phyloP scores from a whole-genome alignment of 2,113 vertebrate genomes.

The Callionymus lyra region DNA sequence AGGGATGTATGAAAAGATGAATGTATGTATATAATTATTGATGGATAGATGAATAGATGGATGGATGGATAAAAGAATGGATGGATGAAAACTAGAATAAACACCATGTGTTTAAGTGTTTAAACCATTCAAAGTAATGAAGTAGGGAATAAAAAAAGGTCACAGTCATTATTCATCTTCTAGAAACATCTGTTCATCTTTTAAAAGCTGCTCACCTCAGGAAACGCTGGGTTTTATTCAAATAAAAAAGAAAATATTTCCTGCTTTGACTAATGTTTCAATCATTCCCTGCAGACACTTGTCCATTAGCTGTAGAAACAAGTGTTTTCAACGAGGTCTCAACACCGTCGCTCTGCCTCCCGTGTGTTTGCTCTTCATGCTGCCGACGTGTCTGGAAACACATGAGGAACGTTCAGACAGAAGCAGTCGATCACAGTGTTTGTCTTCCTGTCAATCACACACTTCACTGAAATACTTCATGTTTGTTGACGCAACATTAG shows the following conservation, averaged over 20 bases:
- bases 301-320: constrained; percentile 31
- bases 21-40: no score
- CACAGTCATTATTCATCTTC: constrained; percentile 2
- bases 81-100: no score
- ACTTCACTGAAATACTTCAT: no score
- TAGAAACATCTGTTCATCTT: not conserved
- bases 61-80: no score
- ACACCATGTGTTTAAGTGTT: no score
- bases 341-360: constrained; percentile 49
- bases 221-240: constrained; percentile 19
- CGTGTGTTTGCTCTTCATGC: constrained; percentile 56
- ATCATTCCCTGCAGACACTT: constrained; percentile 35
- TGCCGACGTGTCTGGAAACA: constrained; percentile 62
- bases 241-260: no score
- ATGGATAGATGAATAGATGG: no score
- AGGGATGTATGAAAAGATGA: no score
- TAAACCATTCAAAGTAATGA: no score
- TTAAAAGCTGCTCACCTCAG: constrained; percentile 4
- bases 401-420: constrained; percentile 20
- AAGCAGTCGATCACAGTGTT: constrained; percentile 23
- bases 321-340: constrained; percentile 22
- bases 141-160: not conserved
- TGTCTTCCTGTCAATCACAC: no score
- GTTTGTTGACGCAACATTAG: no score
- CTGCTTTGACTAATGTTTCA: constrained; percentile 27